Conservation (phyloP, 1,140 invertebrate genomes). For the Monochamus saltuarius region DNA sequence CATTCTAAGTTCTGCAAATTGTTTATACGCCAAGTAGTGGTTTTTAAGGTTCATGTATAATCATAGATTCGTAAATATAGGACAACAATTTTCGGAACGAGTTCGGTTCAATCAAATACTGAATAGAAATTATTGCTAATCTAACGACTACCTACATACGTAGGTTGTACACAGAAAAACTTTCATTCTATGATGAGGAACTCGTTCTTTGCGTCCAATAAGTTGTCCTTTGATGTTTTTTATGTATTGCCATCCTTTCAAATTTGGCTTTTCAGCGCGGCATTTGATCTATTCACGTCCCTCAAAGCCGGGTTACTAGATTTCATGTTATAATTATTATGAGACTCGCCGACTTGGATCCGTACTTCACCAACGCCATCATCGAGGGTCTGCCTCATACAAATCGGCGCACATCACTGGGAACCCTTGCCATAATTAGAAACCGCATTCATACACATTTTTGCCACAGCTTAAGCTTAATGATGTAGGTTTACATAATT, state of each 20-base stretch:
- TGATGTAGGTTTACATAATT: conserved; percentile 30
- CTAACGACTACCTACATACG: no score
- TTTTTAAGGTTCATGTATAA: no score
- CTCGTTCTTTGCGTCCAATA: no score
- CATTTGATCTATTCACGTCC: conserved; percentile 12
- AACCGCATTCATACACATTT: conserved; percentile 20
- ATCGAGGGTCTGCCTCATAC: conserved; percentile 16
- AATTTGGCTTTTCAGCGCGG: neutral
- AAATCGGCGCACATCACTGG: conserved; percentile 11
- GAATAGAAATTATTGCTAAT: no score
- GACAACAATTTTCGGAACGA: no score
- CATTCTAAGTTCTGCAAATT: no score
- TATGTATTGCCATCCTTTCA: neutral
- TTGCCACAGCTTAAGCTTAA: conserved; percentile 31
- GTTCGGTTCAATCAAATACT: no score
- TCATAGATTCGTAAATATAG: no score
- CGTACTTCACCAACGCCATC: neutral
- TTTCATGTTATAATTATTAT: conserved; percentile 10
- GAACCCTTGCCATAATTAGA: conserved; percentile 34
- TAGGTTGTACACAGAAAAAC: no score
- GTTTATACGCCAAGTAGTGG: no score
- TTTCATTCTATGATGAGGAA: no score
- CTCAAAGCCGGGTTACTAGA: neutral
- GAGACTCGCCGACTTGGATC: conserved; percentile 5
- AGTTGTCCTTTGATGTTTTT: no score